phyloP scores from a whole-genome alignment of 2,888 invertebrate genomes.

The Polia nebulosa region DNA sequence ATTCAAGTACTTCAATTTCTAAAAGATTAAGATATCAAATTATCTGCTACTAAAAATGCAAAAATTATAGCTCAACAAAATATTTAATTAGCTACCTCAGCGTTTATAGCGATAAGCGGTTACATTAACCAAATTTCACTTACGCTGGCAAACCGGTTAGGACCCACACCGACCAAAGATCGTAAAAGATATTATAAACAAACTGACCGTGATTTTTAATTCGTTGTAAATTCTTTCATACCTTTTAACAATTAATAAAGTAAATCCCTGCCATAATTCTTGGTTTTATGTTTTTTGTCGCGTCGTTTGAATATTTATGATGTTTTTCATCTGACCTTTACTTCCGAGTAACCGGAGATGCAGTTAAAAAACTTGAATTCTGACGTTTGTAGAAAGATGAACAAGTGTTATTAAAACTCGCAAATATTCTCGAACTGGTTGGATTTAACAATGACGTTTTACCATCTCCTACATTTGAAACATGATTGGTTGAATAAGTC shows the following conservation, averaged over 20 bases:
- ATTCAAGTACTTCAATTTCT: slow-evolving; percentile 48
- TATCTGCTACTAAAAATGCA: slow-evolving; percentile 68
- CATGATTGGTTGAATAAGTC: slow-evolving; percentile 8
- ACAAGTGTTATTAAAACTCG: not conserved
- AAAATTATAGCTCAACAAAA: slow-evolving; percentile 63
- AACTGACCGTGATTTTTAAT: slow-evolving; percentile 59
- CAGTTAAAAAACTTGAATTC: slow-evolving; percentile 19
- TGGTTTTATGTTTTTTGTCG: slow-evolving; percentile 28
- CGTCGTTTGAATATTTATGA: slow-evolving; percentile 51
- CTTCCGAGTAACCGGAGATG: slow-evolving; percentile 31
- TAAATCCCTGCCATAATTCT: slow-evolving; percentile 40
- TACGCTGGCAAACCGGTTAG: slow-evolving; percentile 56
- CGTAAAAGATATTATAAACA: slow-evolving; percentile 49
- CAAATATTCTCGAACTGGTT: not conserved
- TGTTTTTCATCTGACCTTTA: slow-evolving; percentile 46
- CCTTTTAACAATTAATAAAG: slow-evolving; percentile 50
- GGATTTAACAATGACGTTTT: not conserved
- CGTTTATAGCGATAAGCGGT: slow-evolving; percentile 65
- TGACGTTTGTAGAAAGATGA: slow-evolving; percentile 23
- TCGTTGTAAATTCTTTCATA: slow-evolving; percentile 46
- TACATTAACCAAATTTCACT: slow-evolving; percentile 75
- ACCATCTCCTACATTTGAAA: not conserved
- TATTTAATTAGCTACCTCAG: slow-evolving; percentile 70
- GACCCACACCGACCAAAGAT: slow-evolving; percentile 24
- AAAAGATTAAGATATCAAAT: slow-evolving; percentile 73